Conservation (phyloP, 1,140 invertebrate species). For the Hypothenemus hampei region DNA sequence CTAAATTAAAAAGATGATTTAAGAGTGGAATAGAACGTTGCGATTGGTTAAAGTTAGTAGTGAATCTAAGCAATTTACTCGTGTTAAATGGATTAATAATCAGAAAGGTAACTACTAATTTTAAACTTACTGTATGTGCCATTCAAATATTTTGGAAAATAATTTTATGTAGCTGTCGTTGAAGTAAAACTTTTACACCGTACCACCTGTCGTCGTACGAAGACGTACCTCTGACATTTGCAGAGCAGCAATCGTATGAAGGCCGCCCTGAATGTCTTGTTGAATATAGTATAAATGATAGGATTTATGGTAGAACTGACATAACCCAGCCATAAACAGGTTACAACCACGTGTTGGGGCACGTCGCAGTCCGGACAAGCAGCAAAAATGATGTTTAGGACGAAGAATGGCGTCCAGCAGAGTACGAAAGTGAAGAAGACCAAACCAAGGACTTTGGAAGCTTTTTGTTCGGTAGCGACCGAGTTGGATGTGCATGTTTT, state of each 20-base stretch:
- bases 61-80: no score
- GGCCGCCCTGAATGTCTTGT: slow-evolving; percentile 77
- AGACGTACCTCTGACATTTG: slow-evolving; percentile 63
- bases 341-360: slow-evolving; percentile 66
- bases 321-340: slow-evolving; percentile 84
- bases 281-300: slow-evolving; percentile 86
- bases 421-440: slow-evolving; percentile 88
- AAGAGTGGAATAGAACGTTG: no score
- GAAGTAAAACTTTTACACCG: slow-evolving; percentile 1
- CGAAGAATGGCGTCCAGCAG: slow-evolving; percentile 88
- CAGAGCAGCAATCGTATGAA: slow-evolving; percentile 74
- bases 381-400: slow-evolving; percentile 77
- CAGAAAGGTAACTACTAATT: no score
- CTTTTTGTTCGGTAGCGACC: slow-evolving; percentile 78
- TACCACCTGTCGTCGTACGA: slow-evolving; percentile 46
- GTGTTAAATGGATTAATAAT: no score
- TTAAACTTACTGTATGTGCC: neutral
- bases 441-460: slow-evolving; percentile 76
- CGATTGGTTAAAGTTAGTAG: no score
- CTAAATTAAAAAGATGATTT: no score
- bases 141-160: neutral
- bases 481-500: slow-evolving; percentile 67
- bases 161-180: neutral
- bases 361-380: slow-evolving; percentile 67
- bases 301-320: slow-evolving; percentile 82